phyloP scores from a whole-genome alignment of 1,140 invertebrate genomes.

The Drosophila ironensis region DNA sequence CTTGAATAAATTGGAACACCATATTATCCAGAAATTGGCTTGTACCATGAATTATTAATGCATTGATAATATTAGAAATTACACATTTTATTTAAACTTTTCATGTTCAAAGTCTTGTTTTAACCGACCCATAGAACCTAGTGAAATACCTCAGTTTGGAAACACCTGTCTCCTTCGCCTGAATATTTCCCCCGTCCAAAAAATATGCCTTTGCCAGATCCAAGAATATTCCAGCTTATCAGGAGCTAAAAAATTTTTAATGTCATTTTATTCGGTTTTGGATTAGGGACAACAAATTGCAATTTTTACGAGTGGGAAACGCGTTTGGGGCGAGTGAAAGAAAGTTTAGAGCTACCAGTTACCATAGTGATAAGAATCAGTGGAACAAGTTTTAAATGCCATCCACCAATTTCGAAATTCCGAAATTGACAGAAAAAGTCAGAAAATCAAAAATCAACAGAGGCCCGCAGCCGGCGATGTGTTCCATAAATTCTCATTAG shows the following conservation, averaged over 20 bases:
- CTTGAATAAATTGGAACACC: too few relatives aligned
- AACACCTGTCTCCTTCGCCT: too few relatives aligned
- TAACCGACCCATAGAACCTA: too few relatives aligned
- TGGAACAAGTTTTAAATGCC: slow-evolving; percentile 22
- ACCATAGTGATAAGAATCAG: slow-evolving; percentile 16
- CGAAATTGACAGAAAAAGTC: slow-evolving; percentile 10
- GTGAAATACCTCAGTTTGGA: neutral
- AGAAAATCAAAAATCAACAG: slow-evolving; percentile 4
- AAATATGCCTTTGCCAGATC: neutral
- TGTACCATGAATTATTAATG: too few relatives aligned
- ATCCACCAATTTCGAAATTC: neutral
- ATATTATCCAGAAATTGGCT: too few relatives aligned
- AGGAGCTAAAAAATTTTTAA: slow-evolving; percentile 7
- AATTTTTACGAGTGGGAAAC: slow-evolving; percentile 39
- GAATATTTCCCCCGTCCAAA: neutral
- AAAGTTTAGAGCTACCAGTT: slow-evolving; percentile 9
- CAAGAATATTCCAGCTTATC: neutral
- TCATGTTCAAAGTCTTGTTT: too few relatives aligned
- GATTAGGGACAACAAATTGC: slow-evolving; percentile 32
- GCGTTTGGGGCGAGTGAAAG: neutral
- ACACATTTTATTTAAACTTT: too few relatives aligned
- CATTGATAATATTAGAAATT: too few relatives aligned
- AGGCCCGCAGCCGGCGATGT: neutral
- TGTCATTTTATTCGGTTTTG: slow-evolving; percentile 4
- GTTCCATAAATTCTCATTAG: slow-evolving; percentile 45